Evolutionary conservation across 2,888 invertebrate genomes (phyloP).

Genomic region (Scaptomyza parva): DNA sequence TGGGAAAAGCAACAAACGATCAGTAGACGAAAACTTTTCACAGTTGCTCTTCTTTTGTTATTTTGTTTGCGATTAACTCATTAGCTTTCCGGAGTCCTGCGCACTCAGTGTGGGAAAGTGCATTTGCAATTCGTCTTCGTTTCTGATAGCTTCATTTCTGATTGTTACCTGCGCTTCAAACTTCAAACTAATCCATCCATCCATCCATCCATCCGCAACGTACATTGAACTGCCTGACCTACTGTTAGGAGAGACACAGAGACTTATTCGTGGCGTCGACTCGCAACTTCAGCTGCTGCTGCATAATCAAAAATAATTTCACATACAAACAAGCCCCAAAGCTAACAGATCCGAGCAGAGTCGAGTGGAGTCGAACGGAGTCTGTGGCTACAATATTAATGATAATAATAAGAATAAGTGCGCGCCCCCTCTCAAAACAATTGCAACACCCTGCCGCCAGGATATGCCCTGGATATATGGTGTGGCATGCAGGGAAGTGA

Average conservation of each 20-base stretch:
- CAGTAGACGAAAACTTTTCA: neutral
- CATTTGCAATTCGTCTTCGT: conserved; percentile 26
- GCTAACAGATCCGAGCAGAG: conserved; percentile 46
- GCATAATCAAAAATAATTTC: conserved; percentile 80
- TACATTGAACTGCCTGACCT: conserved; percentile 72
- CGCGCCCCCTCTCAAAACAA: conserved; percentile 68
- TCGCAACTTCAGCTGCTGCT: conserved; percentile 47
- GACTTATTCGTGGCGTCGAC: conserved; percentile 12
- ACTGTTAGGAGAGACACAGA: conserved; percentile 71
- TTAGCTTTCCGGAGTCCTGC: conserved; percentile 25
- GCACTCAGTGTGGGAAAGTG: conserved; percentile 25
- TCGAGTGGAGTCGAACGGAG: no score
- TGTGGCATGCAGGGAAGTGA: conserved; percentile 33
- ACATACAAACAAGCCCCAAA: conserved; percentile 80
- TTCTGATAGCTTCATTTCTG: conserved; percentile 20
- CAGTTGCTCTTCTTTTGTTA: conserved; percentile 2
- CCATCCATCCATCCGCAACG: conserved; percentile 54
- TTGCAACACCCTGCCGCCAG: conserved; percentile 66
- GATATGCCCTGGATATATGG: conserved; percentile 22
- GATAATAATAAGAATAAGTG: conserved; percentile 81
- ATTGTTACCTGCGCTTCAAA: conserved; percentile 25
- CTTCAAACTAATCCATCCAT: conserved; percentile 68
- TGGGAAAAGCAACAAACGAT: conserved; percentile 21
- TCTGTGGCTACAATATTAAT: conserved; percentile 65
- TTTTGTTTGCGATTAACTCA: conserved; percentile 34